These are phyloP conservation scores for Simalia tracyae DNA, from an alignment of 2,797 vertebrate genomes.

Conservation along the genomic window DNA sequence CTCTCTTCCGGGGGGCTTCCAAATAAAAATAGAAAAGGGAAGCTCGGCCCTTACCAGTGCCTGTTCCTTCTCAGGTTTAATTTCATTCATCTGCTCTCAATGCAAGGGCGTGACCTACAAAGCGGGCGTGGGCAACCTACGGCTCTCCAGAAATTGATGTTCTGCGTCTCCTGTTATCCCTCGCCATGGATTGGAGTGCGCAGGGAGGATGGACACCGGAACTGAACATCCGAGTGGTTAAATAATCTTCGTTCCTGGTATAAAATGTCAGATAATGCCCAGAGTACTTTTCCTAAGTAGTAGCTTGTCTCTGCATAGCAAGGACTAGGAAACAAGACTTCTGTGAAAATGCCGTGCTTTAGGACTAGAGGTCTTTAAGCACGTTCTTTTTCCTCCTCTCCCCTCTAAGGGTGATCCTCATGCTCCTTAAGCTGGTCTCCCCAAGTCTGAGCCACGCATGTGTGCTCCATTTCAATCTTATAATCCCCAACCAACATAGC, in stretches of 20 bases:
- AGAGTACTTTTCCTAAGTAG: background rate
- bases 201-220: background rate
- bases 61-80: background rate
- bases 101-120: background rate
- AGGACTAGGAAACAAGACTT: background rate
- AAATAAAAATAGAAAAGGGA: background rate
- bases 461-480: background rate
- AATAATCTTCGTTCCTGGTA: background rate
- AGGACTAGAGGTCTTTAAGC: background rate
- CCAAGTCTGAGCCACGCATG: background rate
- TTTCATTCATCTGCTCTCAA: background rate
- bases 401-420: too few relatives aligned
- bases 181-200: background rate
- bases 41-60: too few relatives aligned
- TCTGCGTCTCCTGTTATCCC: background rate
- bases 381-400: too few relatives aligned
- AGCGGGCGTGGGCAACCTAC: background rate
- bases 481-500: background rate
- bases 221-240: background rate
- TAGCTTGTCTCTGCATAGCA: background rate
- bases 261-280: background rate
- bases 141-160: background rate
- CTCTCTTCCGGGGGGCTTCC: background rate
- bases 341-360: background rate
- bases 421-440: background rate